A percentile compares a stretch with the other conserved stretches of the same genome.
Conservation (phyloP, 2,888 invertebrate species). For the Nomada ferruginata region DNA sequence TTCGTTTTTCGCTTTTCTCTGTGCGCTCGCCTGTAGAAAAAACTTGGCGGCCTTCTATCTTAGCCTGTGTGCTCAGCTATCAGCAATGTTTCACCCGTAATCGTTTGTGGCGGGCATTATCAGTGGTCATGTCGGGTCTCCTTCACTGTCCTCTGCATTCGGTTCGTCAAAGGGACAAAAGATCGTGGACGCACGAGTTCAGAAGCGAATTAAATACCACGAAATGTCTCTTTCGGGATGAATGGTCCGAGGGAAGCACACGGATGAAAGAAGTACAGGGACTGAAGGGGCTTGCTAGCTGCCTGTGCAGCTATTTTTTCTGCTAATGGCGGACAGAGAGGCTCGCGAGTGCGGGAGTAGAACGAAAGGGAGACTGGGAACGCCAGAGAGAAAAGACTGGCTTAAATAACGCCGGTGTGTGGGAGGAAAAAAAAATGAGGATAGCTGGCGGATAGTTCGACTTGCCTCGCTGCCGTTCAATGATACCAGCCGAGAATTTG, state of each 20-base stretch:
- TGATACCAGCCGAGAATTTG: slow-evolving; percentile 56
- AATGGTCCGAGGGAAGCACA: slow-evolving; percentile 33
- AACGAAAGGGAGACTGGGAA: background rate
- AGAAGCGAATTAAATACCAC: slow-evolving; percentile 60
- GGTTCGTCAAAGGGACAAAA: slow-evolving; percentile 39
- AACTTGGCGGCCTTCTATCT: background rate
- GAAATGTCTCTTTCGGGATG: slow-evolving; percentile 51
- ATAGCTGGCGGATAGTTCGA: slow-evolving; percentile 46
- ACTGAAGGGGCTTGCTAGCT: slow-evolving; percentile 50
- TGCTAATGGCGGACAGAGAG: slow-evolving; percentile 52
- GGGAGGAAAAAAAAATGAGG: slow-evolving; percentile 38
- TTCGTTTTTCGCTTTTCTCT: background rate
- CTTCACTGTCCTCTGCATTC: background rate
- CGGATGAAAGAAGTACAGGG: slow-evolving; percentile 49
- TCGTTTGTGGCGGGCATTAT: slow-evolving; percentile 25
- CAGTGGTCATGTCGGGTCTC: background rate
- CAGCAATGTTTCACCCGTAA: slow-evolving; percentile 22
- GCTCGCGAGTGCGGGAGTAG: background rate
- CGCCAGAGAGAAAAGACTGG: slow-evolving; percentile 13
- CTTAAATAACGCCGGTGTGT: slow-evolving; percentile 65
- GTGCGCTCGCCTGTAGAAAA: background rate
- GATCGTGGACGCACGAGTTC: slow-evolving; percentile 33
- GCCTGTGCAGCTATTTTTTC: slow-evolving; percentile 59
- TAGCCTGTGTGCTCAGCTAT: slow-evolving; percentile 1
- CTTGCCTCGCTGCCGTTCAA: slow-evolving; percentile 40